Percentiles rank a stretch among this genome's conserved stretches.
Conservation (phyloP, 2,888 invertebrate species). For the Athalia rosae region DNA sequence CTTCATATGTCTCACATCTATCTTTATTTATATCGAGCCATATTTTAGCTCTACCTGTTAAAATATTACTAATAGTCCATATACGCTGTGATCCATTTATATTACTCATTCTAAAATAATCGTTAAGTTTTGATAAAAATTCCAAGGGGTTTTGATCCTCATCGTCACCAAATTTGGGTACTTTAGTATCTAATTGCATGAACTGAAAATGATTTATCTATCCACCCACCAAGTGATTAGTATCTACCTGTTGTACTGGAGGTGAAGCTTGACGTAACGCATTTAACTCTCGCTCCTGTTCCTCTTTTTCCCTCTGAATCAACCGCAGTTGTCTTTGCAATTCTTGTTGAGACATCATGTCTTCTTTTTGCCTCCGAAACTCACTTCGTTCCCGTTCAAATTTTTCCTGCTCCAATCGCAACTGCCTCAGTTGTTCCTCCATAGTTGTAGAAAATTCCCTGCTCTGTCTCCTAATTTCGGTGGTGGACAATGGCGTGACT, state of each 20-base stretch:
- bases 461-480: background rate
- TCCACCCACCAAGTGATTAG: background rate
- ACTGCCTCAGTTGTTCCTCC: background rate
- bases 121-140: background rate
- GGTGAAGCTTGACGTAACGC: background rate
- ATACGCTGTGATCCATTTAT: conserved; percentile 6
- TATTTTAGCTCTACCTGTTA: conserved; percentile 37
- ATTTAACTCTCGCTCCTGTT: background rate
- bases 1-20: background rate
- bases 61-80: conserved; percentile 24
- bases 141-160: background rate
- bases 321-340: background rate
- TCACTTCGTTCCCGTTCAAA: background rate
- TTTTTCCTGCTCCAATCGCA: background rate
- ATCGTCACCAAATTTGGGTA: background rate
- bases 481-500: background rate
- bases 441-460: background rate
- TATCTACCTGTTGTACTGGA: background rate
- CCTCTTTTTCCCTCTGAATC: background rate
- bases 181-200: background rate
- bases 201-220: background rate
- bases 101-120: no score
- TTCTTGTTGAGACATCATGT: background rate
- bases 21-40: conserved; percentile 44
- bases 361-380: background rate